A percentile compares a stretch with the other conserved stretches of the same genome.
Conservation (phyloP, 2,888 invertebrate species). For the Cryptops parisi region DNA sequence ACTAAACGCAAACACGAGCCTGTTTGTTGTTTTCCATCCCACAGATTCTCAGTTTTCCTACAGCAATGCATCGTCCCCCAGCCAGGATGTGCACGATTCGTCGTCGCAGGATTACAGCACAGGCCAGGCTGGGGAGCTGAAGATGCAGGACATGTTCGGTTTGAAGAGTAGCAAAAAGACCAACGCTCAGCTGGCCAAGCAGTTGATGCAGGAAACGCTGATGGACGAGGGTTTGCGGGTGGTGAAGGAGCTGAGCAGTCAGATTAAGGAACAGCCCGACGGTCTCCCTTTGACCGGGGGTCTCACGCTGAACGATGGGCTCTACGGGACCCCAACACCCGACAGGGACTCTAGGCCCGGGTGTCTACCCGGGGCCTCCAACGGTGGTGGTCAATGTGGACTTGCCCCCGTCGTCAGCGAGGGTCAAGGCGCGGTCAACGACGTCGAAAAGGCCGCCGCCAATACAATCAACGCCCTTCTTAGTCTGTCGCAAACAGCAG, state of each 20-base stretch:
- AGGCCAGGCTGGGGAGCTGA: conserved; percentile 15
- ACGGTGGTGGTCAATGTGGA: conserved; percentile 3
- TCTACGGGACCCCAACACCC: not conserved
- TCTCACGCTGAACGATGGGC: not conserved
- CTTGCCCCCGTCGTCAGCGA: not conserved
- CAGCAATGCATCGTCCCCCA: conserved; percentile 43
- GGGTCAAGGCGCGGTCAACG: conserved; percentile 7
- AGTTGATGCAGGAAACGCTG: conserved; percentile 32
- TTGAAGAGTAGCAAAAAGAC: conserved; percentile 19
- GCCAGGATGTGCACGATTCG: conserved; percentile 39
- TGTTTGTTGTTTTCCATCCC: conserved; percentile 1
- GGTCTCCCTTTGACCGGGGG: conserved; percentile 15
- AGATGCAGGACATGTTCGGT: conserved; percentile 18
- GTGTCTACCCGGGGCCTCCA: not conserved
- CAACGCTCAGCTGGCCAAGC: conserved; percentile 23
- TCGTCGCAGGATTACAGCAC: conserved; percentile 36
- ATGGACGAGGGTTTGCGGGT: conserved; percentile 38
- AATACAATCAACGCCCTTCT: conserved; percentile 18
- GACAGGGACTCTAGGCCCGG: not conserved
- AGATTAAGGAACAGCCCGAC: conserved; percentile 23
- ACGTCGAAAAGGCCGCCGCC: conserved; percentile 18
- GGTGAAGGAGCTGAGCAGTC: conserved; percentile 28
- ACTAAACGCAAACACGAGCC: conserved; percentile 8
- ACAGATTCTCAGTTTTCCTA: conserved; percentile 62
- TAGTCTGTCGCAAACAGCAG: conserved; percentile 17